Conservation (phyloP, 2,797 vertebrate species). For the Parauchenoglanis punctatus region DNA sequence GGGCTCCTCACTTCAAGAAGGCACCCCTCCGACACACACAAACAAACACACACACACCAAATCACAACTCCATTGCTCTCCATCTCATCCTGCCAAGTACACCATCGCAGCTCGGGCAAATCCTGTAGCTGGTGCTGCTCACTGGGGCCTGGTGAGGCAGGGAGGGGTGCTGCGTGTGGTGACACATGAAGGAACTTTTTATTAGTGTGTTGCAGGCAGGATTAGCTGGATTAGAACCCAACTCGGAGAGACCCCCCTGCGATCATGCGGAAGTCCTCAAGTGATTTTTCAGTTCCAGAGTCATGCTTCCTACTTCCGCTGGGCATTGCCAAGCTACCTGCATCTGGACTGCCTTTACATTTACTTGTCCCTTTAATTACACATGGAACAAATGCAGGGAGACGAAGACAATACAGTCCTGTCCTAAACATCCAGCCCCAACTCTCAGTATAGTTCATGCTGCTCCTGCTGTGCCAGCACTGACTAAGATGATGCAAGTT, state of each 20-base stretch:
- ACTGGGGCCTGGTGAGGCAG: conserved; percentile 27
- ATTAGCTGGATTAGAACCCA: conserved; percentile 95
- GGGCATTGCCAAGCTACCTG: background rate
- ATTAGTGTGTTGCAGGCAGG: conserved; percentile 74
- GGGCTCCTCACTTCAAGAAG: conserved; percentile 68
- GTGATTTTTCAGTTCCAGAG: conserved; percentile 79
- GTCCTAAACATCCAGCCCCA: background rate
- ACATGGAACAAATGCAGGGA: background rate
- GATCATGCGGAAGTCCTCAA: conserved; percentile 86
- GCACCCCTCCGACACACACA: conserved; percentile 53
- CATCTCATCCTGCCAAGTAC: conserved; percentile 32
- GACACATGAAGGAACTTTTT: conserved; percentile 75
- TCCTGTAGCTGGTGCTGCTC: conserved; percentile 23
- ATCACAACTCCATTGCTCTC: conserved; percentile 30
- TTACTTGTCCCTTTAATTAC: background rate
- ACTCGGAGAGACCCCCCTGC: conserved; percentile 90
- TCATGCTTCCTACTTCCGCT: background rate
- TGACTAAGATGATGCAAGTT: background rate
- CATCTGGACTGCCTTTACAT: background rate
- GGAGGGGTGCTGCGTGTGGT: conserved; percentile 69
- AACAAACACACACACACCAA: conserved; percentile 1
- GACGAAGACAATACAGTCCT: background rate
- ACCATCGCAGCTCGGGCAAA: conserved; percentile 17
- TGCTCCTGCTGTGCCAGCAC: background rate
- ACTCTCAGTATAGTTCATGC: background rate